Percentiles rank a stretch among this genome's conserved stretches.
phyloP scores from a whole-genome alignment of 2,888 invertebrate species.

The Drosophila basisetae region DNA sequence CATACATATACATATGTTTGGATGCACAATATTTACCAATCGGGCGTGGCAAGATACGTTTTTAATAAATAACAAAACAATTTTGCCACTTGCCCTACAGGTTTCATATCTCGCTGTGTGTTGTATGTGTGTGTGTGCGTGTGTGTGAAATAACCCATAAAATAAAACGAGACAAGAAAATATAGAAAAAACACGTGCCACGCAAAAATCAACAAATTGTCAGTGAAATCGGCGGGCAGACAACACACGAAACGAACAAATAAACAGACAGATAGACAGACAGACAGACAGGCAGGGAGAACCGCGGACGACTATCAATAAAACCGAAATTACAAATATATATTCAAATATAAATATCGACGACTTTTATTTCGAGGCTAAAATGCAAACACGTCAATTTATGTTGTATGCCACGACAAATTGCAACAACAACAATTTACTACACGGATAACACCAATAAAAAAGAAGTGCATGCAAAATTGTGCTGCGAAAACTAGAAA shows the following conservation, averaged over 20 bases:
- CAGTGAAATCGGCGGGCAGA: slow-evolving; percentile 7
- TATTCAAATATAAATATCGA: slow-evolving; percentile 51
- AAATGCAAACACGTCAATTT: slow-evolving; percentile 72
- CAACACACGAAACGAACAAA: background rate
- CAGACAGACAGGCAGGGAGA: background rate
- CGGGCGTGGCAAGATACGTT: slow-evolving; percentile 23
- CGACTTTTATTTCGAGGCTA: slow-evolving; percentile 44
- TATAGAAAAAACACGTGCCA: slow-evolving; percentile 48
- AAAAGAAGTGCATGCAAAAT: slow-evolving; percentile 30
- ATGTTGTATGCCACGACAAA: slow-evolving; percentile 34
- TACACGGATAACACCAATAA: slow-evolving; percentile 6
- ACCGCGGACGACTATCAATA: slow-evolving; percentile 57
- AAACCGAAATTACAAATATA: slow-evolving; percentile 70
- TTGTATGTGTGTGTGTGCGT: background rate
- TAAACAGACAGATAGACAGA: slow-evolving; percentile 8
- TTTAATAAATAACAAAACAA: slow-evolving; percentile 44
- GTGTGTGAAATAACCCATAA: slow-evolving; percentile 44
- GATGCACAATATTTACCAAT: slow-evolving; percentile 19
- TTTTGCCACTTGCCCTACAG: slow-evolving; percentile 13
- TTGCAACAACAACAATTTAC: slow-evolving; percentile 12
- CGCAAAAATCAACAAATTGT: slow-evolving; percentile 69
- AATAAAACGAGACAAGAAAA: slow-evolving; percentile 26
- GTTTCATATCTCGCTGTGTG: slow-evolving; percentile 8
- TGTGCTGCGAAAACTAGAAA: slow-evolving; percentile 39
- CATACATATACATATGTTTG: background rate